Percentiles rank a stretch among this genome's conserved stretches.
phyloP scores from a whole-genome alignment of 2,888 invertebrate genomes.

The Andrena bucephala region DNA sequence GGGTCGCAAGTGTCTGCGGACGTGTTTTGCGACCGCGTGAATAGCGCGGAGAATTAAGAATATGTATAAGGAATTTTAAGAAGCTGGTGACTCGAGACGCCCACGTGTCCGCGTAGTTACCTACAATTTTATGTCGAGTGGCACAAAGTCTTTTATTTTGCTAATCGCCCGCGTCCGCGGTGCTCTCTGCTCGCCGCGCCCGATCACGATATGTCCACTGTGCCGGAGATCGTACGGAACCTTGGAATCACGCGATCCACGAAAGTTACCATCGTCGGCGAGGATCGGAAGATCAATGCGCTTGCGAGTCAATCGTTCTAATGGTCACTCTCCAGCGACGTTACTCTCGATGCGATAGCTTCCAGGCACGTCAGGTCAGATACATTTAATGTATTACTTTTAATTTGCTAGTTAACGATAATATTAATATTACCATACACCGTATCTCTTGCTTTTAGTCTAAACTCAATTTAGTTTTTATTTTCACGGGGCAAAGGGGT shows the following conservation, averaged over 20 bases:
- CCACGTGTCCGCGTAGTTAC: background rate
- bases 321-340: background rate
- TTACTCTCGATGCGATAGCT: constrained; percentile 51
- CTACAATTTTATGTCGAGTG: background rate
- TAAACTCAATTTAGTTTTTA: constrained; percentile 73
- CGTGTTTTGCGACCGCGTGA: background rate
- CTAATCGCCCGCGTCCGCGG: background rate
- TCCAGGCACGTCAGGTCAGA: constrained; percentile 65
- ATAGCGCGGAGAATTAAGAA: background rate
- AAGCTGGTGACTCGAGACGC: constrained; percentile 1
- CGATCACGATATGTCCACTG: background rate
- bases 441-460: constrained; percentile 79
- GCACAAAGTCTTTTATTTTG: constrained; percentile 35
- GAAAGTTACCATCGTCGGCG: constrained; percentile 34
- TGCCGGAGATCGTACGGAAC: background rate
- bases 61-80: background rate
- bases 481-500: constrained; percentile 31
- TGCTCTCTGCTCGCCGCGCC: constrained; percentile 25
- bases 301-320: constrained; percentile 19
- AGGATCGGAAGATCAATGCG: constrained; percentile 30
- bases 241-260: constrained; percentile 11
- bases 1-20: background rate
- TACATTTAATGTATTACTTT: constrained; percentile 74
- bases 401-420: constrained; percentile 77
- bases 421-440: constrained; percentile 73